Evolutionary conservation across 2,113 vertebrate genomes (phyloP).

Genomic region (Dissostichus mawsoni): DNA sequence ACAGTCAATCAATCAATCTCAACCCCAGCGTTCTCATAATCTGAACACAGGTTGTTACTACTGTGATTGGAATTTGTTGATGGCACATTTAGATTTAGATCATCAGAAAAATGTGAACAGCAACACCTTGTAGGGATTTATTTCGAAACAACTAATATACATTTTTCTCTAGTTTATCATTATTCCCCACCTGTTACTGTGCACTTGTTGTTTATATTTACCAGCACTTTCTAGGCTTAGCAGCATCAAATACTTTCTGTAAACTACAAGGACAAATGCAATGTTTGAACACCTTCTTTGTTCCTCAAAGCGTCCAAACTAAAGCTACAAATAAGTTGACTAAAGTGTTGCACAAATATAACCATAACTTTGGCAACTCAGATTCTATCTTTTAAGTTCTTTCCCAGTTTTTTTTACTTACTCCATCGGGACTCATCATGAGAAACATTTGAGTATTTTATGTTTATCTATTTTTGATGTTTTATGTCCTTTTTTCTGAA

Average conservation of each 20-base stretch:
- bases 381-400: background rate
- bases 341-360: background rate
- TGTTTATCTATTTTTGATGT: background rate
- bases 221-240: background rate
- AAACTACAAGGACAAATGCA: slow-evolving; percentile 4
- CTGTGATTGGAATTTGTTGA: no score
- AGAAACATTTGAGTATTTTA: no score
- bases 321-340: background rate
- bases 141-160: no score
- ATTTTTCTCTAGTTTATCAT: background rate
- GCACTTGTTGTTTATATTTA: background rate
- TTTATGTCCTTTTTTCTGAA: background rate
- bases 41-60: no score
- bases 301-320: slow-evolving; percentile 5
- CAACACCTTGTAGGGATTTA: no score
- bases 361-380: background rate
- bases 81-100: no score
- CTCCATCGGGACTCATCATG: no score
- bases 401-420: background rate
- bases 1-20: no score
- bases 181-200: background rate
- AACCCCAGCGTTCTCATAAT: no score
- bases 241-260: slow-evolving; percentile 7
- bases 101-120: no score
- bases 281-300: slow-evolving; percentile 3